phyloP scores from a whole-genome alignment of 2,113 vertebrate genomes.

The Epinephelus cyanopodus region DNA sequence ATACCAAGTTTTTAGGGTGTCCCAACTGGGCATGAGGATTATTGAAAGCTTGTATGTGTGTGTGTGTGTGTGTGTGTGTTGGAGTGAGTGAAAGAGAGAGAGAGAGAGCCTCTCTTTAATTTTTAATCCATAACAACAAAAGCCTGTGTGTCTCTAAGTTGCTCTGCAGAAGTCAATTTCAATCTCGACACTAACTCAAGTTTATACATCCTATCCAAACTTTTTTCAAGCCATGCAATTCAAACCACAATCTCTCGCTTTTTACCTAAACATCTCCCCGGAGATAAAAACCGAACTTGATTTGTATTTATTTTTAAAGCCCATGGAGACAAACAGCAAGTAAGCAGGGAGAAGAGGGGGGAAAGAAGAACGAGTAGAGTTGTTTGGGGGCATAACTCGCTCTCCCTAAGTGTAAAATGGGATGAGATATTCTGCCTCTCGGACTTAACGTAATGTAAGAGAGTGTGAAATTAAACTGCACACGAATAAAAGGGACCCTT shows the following conservation, averaged over 20 bases:
- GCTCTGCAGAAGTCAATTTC: constrained; percentile 58
- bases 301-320: constrained; percentile 87
- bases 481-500: constrained; percentile 79
- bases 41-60: constrained; percentile 7
- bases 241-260: constrained; percentile 34
- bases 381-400: constrained; percentile 80
- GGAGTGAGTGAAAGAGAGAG: background rate
- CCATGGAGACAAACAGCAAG: constrained; percentile 48
- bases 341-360: constrained; percentile 20
- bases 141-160: constrained; percentile 30
- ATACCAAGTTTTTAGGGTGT: too few species aligned
- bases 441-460: constrained; percentile 87
- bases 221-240: constrained; percentile 38
- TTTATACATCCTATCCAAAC: constrained; percentile 50
- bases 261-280: constrained; percentile 53
- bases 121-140: constrained; percentile 62
- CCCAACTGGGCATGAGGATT: constrained; percentile 42
- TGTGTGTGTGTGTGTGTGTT: background rate
- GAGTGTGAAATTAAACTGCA: constrained; percentile 88
- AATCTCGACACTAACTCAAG: constrained; percentile 50
- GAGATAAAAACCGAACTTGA: constrained; percentile 54
- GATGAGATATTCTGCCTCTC: constrained; percentile 86
- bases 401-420: constrained; percentile 84
- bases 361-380: constrained; percentile 82
- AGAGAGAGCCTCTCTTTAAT: constrained; percentile 37